phyloP scores from a whole-genome alignment of 2,888 invertebrate species.

The Melikaiella ostensackeni region DNA sequence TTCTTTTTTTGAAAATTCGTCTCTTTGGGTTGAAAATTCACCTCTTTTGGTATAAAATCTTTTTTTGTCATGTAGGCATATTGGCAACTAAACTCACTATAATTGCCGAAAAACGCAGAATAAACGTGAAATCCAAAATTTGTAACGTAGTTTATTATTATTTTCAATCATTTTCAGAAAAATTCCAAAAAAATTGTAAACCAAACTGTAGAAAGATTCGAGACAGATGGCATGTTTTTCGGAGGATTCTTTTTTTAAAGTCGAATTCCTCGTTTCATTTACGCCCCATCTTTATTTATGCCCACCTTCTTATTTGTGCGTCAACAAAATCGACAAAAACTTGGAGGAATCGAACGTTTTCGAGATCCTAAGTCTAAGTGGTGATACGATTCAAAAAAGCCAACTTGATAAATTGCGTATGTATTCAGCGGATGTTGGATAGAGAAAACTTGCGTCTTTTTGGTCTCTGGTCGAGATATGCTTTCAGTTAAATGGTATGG shows the following conservation, averaged over 20 bases:
- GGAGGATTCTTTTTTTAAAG: slow-evolving; percentile 24
- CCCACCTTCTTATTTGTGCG: slow-evolving; percentile 18
- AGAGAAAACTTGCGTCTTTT: slow-evolving; percentile 35
- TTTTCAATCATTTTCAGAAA: no score
- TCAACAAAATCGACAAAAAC: slow-evolving; percentile 8
- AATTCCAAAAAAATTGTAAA: neutral
- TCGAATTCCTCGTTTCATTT: slow-evolving; percentile 21
- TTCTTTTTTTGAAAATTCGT: no score
- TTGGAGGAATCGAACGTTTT: slow-evolving; percentile 10
- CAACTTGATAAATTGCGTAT: slow-evolving; percentile 24
- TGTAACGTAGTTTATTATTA: no score
- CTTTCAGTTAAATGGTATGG: slow-evolving; percentile 31
- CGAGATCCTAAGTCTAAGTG: slow-evolving; percentile 14
- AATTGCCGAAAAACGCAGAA: no score
- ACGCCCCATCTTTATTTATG: neutral
- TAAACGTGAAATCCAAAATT: no score
- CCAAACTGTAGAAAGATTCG: slow-evolving; percentile 4
- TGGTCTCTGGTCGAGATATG: slow-evolving; percentile 19
- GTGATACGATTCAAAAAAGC: slow-evolving; percentile 19
- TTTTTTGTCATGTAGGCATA: no score
- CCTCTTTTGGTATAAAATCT: no score
- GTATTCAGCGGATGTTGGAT: slow-evolving; percentile 13
- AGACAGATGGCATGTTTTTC: slow-evolving; percentile 3
- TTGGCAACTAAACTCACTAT: no score
- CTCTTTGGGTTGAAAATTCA: no score